A percentile compares a stretch with the other conserved stretches of the same genome.
Evolutionary conservation across 2,888 invertebrate species (phyloP).

Genomic region (Erebia palarica): DNA sequence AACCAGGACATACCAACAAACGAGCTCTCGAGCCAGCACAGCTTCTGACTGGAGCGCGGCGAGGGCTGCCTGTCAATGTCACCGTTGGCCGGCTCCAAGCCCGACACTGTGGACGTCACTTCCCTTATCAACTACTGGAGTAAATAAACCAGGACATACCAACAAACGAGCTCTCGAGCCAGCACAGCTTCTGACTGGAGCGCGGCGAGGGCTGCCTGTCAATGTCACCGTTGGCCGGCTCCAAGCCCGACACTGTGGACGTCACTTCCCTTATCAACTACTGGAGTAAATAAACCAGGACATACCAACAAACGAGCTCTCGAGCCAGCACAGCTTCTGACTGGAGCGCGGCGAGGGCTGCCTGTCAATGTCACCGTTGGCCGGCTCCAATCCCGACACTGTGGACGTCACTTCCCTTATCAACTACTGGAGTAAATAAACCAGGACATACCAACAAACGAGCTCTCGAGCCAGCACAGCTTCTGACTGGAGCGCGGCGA

Average conservation of each 20-base stretch:
- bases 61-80: slow-evolving; percentile 73
- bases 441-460: slow-evolving; percentile 81
- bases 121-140: slow-evolving; percentile 93
- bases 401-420: slow-evolving; percentile 96
- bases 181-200: slow-evolving; percentile 89
- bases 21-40: slow-evolving; percentile 96
- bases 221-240: slow-evolving; percentile 80
- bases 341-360: slow-evolving; percentile 83
- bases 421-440: slow-evolving; percentile 85
- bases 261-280: slow-evolving; percentile 96
- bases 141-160: not conserved
- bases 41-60: slow-evolving; percentile 85
- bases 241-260: slow-evolving; percentile 90
- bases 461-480: slow-evolving; percentile 95
- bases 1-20: slow-evolving; percentile 76
- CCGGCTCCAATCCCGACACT: slow-evolving; percentile 88
- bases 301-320: slow-evolving; percentile 88
- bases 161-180: slow-evolving; percentile 95
- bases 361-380: slow-evolving; percentile 75
- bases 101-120: slow-evolving; percentile 95
- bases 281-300: slow-evolving; percentile 74
- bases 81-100: slow-evolving; percentile 82
- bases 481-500: slow-evolving; percentile 85
- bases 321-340: slow-evolving; percentile 92
- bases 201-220: slow-evolving; percentile 80